These are phyloP conservation scores for Sebastes melanostomus DNA, from an alignment of 2,797 vertebrate genomes.

Conservation along the genomic window DNA sequence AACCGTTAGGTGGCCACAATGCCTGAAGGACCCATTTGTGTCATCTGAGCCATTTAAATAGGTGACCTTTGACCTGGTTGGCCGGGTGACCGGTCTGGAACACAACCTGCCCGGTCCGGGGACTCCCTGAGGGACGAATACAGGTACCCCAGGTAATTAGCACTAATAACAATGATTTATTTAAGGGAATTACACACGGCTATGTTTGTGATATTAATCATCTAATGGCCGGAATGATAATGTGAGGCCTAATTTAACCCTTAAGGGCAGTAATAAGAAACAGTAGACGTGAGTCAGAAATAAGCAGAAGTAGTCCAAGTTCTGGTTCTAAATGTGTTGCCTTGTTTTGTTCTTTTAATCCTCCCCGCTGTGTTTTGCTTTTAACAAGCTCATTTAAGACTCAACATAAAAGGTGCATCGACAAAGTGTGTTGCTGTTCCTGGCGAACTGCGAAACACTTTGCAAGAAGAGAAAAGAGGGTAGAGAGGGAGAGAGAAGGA, in stretches of 20 bases:
- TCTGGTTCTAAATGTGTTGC: not conserved
- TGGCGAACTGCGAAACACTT: not conserved
- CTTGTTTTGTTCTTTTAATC: not conserved
- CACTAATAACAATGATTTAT: conserved; percentile 66
- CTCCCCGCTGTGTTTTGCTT: not conserved
- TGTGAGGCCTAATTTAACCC: not conserved
- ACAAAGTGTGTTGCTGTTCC: conserved; percentile 17
- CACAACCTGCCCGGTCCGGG: conserved; percentile 47
- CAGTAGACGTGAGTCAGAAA: conserved; percentile 4
- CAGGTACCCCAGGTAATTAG: conserved; percentile 57
- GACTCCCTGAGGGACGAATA: conserved; percentile 55
- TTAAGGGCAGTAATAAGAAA: conserved; percentile 6
- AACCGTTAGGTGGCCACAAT: conserved; percentile 40
- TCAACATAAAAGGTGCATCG: not conserved
- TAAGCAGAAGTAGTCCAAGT: not conserved
- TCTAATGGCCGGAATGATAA: conserved; percentile 19
- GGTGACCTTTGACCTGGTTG: conserved; percentile 74
- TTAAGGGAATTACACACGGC: conserved; percentile 42
- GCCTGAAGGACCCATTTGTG: conserved; percentile 70
- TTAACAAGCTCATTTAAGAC: not conserved
- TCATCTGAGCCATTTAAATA: conserved; percentile 71
- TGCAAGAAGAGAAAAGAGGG: not conserved
- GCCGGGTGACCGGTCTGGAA: conserved; percentile 67
- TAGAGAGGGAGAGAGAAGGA: conserved; percentile 15
- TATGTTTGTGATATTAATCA: conserved; percentile 37